phyloP scores from a whole-genome alignment of 1,140 invertebrate species.

The Dufourea novaeangliae region DNA sequence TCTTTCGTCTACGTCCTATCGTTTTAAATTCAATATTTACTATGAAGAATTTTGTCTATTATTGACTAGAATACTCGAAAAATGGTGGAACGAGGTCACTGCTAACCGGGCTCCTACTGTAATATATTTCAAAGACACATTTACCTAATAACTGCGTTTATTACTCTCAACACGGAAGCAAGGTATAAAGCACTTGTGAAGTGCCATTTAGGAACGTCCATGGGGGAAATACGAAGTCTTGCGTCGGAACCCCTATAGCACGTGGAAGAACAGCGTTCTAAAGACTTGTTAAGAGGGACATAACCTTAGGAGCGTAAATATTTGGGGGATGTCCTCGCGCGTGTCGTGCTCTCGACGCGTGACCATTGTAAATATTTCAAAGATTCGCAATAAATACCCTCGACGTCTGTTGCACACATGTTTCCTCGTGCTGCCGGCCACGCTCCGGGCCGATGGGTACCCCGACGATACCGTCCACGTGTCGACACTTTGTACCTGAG shows the following conservation, averaged over 20 bases:
- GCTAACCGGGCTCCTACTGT: neutral
- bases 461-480: neutral
- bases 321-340: conserved; percentile 34
- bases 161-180: neutral
- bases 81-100: neutral
- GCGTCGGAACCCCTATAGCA: neutral
- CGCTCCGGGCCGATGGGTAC: neutral
- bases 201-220: no score
- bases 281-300: neutral
- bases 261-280: neutral
- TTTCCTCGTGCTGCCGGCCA: neutral
- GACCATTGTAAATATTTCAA: conserved; percentile 57
- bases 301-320: conserved; percentile 17
- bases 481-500: neutral
- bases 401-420: conserved; percentile 47
- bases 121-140: neutral
- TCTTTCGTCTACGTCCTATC: no score
- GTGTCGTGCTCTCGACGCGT: conserved; percentile 30
- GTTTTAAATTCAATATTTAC: no score
- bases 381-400: conserved; percentile 30
- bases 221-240: neutral
- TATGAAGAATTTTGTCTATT: no score
- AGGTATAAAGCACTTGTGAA: neutral
- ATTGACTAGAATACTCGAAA: no score
- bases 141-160: neutral